phyloP scores from a whole-genome alignment of 2,888 invertebrate genomes.

The Cybosia mesomella region DNA sequence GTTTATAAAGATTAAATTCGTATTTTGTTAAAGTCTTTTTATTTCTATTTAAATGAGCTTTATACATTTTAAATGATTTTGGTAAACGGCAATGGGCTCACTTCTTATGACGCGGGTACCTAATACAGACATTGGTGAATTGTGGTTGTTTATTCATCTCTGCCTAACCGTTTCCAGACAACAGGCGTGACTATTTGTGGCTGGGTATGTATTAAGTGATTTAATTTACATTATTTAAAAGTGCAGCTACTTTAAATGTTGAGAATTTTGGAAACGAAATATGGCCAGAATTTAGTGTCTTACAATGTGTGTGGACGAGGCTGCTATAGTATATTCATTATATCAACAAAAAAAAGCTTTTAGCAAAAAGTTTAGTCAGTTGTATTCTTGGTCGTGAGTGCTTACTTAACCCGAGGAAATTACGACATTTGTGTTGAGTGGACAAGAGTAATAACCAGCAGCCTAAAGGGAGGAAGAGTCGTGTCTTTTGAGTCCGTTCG shows the following conservation, averaged over 20 bases:
- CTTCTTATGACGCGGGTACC: no score
- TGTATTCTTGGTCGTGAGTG: not conserved
- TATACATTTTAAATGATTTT: not conserved
- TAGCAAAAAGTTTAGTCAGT: no score
- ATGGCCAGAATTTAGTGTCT: not conserved
- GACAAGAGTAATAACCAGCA: not conserved
- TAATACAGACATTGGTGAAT: no score
- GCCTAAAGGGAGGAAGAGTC: not conserved
- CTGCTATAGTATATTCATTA: slow-evolving; percentile 18
- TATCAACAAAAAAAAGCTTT: not conserved
- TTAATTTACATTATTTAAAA: not conserved
- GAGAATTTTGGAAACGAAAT: not conserved
- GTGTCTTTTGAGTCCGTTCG: not conserved
- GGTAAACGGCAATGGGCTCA: no score
- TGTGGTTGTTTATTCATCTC: not conserved
- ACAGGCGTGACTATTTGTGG: no score
- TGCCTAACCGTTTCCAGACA: not conserved
- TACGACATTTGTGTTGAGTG: not conserved
- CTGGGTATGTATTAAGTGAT: no score
- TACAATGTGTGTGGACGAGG: not conserved
- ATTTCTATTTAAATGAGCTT: not conserved
- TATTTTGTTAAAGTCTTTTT: slow-evolving; percentile 23
- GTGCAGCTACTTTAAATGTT: not conserved
- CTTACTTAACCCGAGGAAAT: not conserved
- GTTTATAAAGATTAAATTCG: slow-evolving; percentile 31